Conservation (phyloP, 2,797 vertebrate genomes). For the Clarias pachynema region DNA sequence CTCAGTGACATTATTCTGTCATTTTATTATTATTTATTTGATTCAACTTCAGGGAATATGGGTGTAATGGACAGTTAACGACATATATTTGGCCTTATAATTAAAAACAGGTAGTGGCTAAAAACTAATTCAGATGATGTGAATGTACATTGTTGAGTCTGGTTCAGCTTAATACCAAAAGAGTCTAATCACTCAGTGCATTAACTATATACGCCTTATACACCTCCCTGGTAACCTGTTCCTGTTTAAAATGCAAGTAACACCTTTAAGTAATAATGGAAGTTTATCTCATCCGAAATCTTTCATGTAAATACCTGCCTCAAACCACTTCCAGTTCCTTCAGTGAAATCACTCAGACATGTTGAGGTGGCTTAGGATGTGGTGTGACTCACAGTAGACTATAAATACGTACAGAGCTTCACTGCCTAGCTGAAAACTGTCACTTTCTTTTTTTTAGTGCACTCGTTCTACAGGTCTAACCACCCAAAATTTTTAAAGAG, state of each 20-base stretch:
- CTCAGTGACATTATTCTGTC: background rate
- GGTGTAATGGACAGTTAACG: background rate
- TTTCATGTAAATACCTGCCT: background rate
- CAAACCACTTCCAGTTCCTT: background rate
- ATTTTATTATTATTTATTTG: background rate
- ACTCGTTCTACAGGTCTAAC: background rate
- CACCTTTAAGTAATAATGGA: background rate
- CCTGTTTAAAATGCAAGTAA: too few species aligned
- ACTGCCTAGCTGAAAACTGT: background rate
- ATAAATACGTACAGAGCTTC: constrained; percentile 1
- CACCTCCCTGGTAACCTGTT: background rate
- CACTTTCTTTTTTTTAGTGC: background rate
- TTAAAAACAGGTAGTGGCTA: background rate
- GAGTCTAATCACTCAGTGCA: background rate
- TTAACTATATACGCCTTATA: background rate
- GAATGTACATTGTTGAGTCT: background rate
- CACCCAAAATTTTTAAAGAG: background rate
- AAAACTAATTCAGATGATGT: background rate
- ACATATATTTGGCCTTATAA: background rate
- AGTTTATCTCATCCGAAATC: background rate
- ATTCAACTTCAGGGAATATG: background rate
- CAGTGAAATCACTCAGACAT: background rate
- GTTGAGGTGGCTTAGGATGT: background rate
- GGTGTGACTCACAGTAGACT: constrained; percentile 6
- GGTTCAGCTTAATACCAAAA: background rate